phyloP scores from a whole-genome alignment of 2,113 vertebrate species.

The Morone chrysops region DNA sequence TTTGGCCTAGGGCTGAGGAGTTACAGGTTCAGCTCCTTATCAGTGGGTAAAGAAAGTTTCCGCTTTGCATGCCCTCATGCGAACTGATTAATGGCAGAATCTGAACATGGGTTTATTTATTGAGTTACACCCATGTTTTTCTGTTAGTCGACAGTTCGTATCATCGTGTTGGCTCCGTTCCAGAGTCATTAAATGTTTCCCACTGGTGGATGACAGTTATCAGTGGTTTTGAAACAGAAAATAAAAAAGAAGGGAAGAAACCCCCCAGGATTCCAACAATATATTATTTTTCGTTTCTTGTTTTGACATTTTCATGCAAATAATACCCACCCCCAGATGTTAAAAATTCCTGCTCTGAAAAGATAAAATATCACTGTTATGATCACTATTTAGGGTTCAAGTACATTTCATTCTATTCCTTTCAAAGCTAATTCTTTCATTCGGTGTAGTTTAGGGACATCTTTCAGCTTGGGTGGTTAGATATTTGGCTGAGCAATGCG shows the following conservation, averaged over 20 bases:
- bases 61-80: neutral
- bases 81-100: neutral
- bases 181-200: constrained; percentile 19
- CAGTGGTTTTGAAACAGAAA: constrained; percentile 7
- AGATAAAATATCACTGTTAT: neutral
- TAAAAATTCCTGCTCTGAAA: neutral
- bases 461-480: constrained; percentile 23
- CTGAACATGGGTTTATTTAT: neutral
- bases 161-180: constrained; percentile 1
- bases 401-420: neutral
- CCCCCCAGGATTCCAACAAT: neutral
- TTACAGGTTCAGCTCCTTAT: neutral
- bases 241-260: neutral
- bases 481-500: constrained; percentile 36
- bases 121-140: constrained; percentile 14
- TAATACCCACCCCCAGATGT: constrained; percentile 25
- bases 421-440: neutral
- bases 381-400: constrained; percentile 3
- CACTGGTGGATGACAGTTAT: neutral
- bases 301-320: constrained; percentile 39
- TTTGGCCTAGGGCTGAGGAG: neutral
- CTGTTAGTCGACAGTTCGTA: constrained; percentile 3
- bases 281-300: constrained; percentile 1
- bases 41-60: neutral
- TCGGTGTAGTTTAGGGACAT: constrained; percentile 25